phyloP scores from a whole-genome alignment of 2,888 invertebrate genomes.

The Ochropleura leucogaster region DNA sequence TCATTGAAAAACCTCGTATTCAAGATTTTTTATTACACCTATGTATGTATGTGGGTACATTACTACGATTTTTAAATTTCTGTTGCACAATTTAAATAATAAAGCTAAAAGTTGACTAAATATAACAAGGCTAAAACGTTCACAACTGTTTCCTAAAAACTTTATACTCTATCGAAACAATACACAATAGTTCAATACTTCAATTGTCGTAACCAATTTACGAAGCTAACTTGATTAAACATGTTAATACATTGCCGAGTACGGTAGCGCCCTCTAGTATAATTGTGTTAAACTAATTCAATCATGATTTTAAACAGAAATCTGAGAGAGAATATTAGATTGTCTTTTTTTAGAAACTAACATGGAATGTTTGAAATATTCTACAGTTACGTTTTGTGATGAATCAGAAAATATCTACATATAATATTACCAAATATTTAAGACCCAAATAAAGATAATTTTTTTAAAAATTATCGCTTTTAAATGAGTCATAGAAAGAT shows the following conservation, averaged over 20 bases:
- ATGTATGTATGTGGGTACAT: too few species aligned
- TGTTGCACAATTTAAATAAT: background rate
- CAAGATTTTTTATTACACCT: too few species aligned
- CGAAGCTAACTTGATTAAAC: constrained; percentile 13
- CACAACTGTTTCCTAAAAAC: background rate
- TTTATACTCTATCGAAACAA: constrained; percentile 11
- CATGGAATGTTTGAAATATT: background rate
- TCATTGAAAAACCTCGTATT: background rate
- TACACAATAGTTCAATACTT: constrained; percentile 15
- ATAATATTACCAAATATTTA: background rate
- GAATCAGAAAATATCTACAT: constrained; percentile 1
- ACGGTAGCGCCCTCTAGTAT: constrained; percentile 5
- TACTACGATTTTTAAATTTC: background rate
- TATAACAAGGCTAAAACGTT: constrained; percentile 28
- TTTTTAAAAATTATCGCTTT: background rate
- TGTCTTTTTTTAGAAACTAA: background rate
- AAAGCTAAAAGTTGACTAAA: constrained; percentile 19
- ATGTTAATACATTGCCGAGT: background rate
- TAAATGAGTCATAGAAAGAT: constrained; percentile 22
- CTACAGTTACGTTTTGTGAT: background rate
- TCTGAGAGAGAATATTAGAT: background rate
- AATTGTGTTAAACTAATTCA: background rate
- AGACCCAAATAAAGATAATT: constrained; percentile 1
- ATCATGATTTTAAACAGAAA: background rate
- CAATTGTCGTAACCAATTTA: constrained; percentile 7